Evolutionary conservation across 2,888 invertebrate genomes (phyloP).

Genomic region (Chrysodeixis includens): DNA sequence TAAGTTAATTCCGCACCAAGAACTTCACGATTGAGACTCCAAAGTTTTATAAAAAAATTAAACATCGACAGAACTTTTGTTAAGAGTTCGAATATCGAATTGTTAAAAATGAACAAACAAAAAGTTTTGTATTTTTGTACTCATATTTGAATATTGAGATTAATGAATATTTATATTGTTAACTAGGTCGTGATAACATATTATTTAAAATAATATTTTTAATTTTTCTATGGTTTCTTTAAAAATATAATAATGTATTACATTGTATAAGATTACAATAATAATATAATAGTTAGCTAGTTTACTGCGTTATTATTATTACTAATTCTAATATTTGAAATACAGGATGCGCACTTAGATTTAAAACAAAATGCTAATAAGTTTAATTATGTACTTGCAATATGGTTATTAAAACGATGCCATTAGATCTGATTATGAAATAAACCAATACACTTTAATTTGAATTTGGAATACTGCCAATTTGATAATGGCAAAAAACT

Average conservation of each 20-base stretch:
- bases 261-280: too few species aligned
- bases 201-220: too few species aligned
- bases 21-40: conserved; percentile 34
- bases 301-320: too few species aligned
- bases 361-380: too few species aligned
- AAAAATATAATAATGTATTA: too few species aligned
- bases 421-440: neutral
- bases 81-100: conserved; percentile 27
- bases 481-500: neutral
- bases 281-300: too few species aligned
- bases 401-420: too few species aligned
- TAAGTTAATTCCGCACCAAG: conserved; percentile 36
- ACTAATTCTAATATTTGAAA: too few species aligned
- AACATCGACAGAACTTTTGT: conserved; percentile 45
- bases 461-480: neutral
- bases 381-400: too few species aligned
- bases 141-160: conserved; percentile 39
- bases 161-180: neutral
- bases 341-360: too few species aligned
- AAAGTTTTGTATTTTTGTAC: conserved; percentile 46
- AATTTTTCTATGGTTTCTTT: too few species aligned
- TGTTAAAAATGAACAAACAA: conserved; percentile 46
- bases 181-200: neutral
- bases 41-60: conserved; percentile 49
- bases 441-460: neutral